These are phyloP conservation scores for Drosophila seclusa DNA, from an alignment of 2,888 invertebrate genomes.

Conservation along the genomic window DNA sequence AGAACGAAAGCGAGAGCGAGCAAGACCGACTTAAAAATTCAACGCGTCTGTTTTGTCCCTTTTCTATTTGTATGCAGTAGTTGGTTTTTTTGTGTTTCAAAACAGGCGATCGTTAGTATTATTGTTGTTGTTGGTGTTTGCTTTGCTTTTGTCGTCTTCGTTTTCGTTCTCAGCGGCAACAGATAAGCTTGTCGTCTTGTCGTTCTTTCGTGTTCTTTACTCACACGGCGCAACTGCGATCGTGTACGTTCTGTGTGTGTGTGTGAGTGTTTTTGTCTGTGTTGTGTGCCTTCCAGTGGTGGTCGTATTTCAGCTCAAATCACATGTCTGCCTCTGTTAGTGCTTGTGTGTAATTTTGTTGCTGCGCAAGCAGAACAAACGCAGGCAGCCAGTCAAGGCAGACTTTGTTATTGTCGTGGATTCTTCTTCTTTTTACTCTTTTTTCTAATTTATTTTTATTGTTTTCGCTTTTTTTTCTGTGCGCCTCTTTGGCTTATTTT, in stretches of 20 bases:
- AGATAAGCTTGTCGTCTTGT: conserved; percentile 69
- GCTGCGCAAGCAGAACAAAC: conserved; percentile 67
- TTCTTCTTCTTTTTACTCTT: conserved; percentile 7
- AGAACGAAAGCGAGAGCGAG: not conserved
- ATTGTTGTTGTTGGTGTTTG: conserved; percentile 57
- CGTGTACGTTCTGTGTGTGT: conserved; percentile 12
- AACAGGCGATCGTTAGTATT: conserved; percentile 59
- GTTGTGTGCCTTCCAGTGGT: conserved; percentile 57
- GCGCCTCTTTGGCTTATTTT: conserved; percentile 31
- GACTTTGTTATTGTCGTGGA: conserved; percentile 55
- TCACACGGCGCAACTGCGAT: conserved; percentile 31
- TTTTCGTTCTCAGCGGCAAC: conserved; percentile 49
- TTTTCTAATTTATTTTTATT: conserved; percentile 8
- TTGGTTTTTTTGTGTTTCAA: conserved; percentile 38
- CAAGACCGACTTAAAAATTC: conserved; percentile 34
- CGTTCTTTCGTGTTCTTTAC: conserved; percentile 58
- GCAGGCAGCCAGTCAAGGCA: conserved; percentile 37
- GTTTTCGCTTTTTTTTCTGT: conserved; percentile 2
- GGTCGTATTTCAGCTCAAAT: conserved; percentile 72
- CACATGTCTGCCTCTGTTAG: conserved; percentile 60
- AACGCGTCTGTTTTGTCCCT: conserved; percentile 53
- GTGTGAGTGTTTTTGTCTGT: conserved; percentile 19
- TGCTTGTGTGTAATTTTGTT: conserved; percentile 58
- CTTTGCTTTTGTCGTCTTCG: conserved; percentile 78
- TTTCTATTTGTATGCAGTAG: conserved; percentile 19